phyloP scores from a whole-genome alignment of 1,140 invertebrate genomes.

The Caenorhabditis elegans region WBcel235 BX284602.5:7687001-7687500 shows the following conservation, averaged over 20 bases:
- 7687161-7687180: background rate
- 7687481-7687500: background rate
- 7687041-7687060: background rate
- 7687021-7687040: no score
- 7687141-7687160: background rate
- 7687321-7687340: background rate
- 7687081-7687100: background rate
- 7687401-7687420: background rate
- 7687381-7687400: background rate
- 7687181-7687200: background rate
- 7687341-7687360: background rate
- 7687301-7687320: background rate
- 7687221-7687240: background rate
- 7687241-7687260: background rate
- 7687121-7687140: background rate
- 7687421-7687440: background rate
- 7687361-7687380: background rate
- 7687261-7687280: background rate
- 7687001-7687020: background rate
- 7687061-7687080: background rate
- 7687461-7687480: no score
- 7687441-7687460: no score
- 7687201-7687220: background rate
- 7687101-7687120: background rate
- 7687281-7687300: background rate